Evolutionary conservation across 2,797 vertebrate species (phyloP).

Genomic region (Mastacembelus armatus): DNA sequence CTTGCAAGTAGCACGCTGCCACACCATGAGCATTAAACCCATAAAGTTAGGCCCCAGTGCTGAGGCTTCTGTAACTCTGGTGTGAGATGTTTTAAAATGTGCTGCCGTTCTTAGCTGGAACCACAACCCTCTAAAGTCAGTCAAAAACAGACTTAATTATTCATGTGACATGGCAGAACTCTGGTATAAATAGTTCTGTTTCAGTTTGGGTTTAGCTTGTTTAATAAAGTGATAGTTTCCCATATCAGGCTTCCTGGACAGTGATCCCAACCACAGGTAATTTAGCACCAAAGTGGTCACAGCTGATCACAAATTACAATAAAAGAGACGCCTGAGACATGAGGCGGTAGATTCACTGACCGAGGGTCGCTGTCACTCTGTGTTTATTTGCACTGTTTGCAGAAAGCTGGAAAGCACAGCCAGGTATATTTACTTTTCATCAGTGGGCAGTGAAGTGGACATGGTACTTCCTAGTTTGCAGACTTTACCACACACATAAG

Average conservation of each 20-base stretch:
- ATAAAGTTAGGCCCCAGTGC: too few species aligned
- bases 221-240: neutral
- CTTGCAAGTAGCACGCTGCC: constrained; percentile 9
- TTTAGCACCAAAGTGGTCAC: neutral
- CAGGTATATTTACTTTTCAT: neutral
- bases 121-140: neutral
- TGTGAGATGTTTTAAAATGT: neutral
- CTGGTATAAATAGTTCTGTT: constrained; percentile 3
- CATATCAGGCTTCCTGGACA: neutral
- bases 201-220: constrained; percentile 14
- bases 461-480: neutral
- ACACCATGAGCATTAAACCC: constrained; percentile 6
- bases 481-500: neutral
- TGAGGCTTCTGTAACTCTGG: neutral
- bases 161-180: neutral
- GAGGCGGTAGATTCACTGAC: neutral
- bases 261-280: neutral
- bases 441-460: neutral
- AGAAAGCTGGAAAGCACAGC: neutral
- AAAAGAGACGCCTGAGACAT: neutral
- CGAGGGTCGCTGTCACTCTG: neutral
- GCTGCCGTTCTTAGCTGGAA: neutral
- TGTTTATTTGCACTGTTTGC: neutral
- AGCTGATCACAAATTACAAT: neutral
- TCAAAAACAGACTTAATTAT: constrained; percentile 20